phyloP scores from a whole-genome alignment of 53 echinoderm and acorn worm species.

The Stichopus horrens region DNA sequence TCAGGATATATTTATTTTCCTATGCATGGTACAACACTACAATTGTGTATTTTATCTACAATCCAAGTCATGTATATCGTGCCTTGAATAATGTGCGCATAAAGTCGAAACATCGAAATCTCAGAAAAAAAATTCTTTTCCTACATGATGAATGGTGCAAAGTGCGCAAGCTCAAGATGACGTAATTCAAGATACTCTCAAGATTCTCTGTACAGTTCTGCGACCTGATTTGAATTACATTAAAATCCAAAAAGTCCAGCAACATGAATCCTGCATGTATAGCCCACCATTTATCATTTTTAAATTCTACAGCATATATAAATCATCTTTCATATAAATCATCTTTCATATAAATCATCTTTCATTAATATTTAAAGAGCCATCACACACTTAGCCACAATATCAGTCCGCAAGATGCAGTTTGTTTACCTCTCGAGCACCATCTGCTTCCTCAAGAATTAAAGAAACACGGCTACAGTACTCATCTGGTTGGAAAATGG shows the following conservation, averaged over 20 bases:
- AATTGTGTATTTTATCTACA: too few relatives aligned
- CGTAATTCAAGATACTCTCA: too few relatives aligned
- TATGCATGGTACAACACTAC: too few relatives aligned
- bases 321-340: neutral
- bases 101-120: too few relatives aligned
- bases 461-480: slow-evolving; percentile 53
- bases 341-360: neutral
- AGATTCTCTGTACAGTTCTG: too few relatives aligned
- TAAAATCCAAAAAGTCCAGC: neutral
- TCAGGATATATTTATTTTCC: too few relatives aligned
- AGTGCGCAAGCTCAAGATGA: too few relatives aligned
- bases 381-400: slow-evolving; percentile 29
- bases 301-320: neutral
- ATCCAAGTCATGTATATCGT: too few relatives aligned
- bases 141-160: too few relatives aligned
- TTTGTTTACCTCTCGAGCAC: slow-evolving; percentile 45
- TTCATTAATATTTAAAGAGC: slow-evolving; percentile 1
- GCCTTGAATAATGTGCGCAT: too few relatives aligned
- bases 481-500: slow-evolving; percentile 63
- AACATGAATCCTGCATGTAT: neutral
- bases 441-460: slow-evolving; percentile 51
- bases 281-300: too few relatives aligned
- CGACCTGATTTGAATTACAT: neutral
- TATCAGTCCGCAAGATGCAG: slow-evolving; percentile 33
- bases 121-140: too few relatives aligned